Evolutionary conservation across 2,888 invertebrate species (phyloP), one percentile per base, ranked within the genome.

Genomic region (Gryllus longicercus): DNA sequence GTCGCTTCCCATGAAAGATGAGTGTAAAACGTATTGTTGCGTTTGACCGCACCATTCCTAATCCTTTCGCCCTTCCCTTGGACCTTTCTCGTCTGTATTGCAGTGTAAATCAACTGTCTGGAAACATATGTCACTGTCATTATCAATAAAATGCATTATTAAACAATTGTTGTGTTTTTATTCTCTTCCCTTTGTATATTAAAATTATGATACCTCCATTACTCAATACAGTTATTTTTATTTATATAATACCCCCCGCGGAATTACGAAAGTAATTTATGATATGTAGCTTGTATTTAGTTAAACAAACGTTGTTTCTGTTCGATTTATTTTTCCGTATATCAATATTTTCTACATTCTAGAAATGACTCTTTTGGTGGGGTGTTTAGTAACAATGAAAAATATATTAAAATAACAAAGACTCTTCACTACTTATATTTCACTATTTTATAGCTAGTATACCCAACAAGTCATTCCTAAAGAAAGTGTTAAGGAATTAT

Each of bases 111-210:
- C n/a, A 63, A 38, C 38, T 63, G 63, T 63, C 63, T 63, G 63
- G 63, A 63, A 63, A 63, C 14, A 63, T 63, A 63, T 63, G n/a
- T 63, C 63, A 63, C 63, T 63, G 63, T 63, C 63, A 63, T 63
- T 63, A 38, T 38, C 5, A 63, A 63, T 63, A 63, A 63, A 63
- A 63, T 63, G 63, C 63, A 63, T 63, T 63, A n/a, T 14, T 63
- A 63, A 63, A n/a, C 63, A n/a, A 16, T n/a, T 8, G 63, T n/a
- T n/a, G 14, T 18, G 16, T 63, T n/a, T 63, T 63, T 11, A 63
- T 18, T 0, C 16, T 5, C 4, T 18, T 63, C 63, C 63, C 63
- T 18, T 63, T 8, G 11, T 63, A 63, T 4, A 63, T 63, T 18
- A 63, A 63, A 5, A 63, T 3, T n/a, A 1, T 63, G 8, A 63